Evolutionary conservation across 1,140 invertebrate genomes (phyloP).

Genomic region (Caenorhabditis inopinata): DNA sequence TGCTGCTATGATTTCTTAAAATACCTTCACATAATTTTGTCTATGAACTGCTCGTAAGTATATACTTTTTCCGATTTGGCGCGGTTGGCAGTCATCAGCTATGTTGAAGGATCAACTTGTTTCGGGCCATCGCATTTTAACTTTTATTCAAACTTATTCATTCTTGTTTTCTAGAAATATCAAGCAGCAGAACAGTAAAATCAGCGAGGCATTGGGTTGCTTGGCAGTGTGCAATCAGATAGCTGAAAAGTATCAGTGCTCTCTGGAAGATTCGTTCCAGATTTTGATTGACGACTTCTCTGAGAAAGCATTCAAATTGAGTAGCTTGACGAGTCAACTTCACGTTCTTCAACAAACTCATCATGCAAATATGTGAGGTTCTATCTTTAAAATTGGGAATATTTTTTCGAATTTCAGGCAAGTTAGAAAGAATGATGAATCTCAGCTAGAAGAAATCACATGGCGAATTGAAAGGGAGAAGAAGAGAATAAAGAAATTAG

Average conservation of each 20-base stretch:
- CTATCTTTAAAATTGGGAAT: neutral
- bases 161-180: conserved; percentile 10
- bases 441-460: neutral
- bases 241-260: conserved; percentile 7
- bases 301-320: conserved; percentile 10
- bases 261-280: conserved; percentile 6
- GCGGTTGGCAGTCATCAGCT: too few relatives aligned
- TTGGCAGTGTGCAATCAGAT: neutral
- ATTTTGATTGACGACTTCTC: conserved; percentile 5
- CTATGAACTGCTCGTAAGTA: too few relatives aligned
- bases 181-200: neutral
- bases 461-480: neutral
- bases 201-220: neutral
- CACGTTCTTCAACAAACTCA: neutral
- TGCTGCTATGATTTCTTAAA: too few relatives aligned
- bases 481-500: conserved; percentile 26
- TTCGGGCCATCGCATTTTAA: too few relatives aligned
- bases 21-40: too few relatives aligned
- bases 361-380: neutral
- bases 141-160: too few relatives aligned
- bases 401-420: neutral
- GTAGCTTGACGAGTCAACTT: neutral
- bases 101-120: too few relatives aligned
- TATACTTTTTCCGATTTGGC: too few relatives aligned
- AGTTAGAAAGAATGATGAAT: neutral